A percentile compares a stretch with the other conserved stretches of the same genome.
phyloP scores from a whole-genome alignment of 2,797 vertebrate genomes.

The Gobionotothen gibberifrons region DNA sequence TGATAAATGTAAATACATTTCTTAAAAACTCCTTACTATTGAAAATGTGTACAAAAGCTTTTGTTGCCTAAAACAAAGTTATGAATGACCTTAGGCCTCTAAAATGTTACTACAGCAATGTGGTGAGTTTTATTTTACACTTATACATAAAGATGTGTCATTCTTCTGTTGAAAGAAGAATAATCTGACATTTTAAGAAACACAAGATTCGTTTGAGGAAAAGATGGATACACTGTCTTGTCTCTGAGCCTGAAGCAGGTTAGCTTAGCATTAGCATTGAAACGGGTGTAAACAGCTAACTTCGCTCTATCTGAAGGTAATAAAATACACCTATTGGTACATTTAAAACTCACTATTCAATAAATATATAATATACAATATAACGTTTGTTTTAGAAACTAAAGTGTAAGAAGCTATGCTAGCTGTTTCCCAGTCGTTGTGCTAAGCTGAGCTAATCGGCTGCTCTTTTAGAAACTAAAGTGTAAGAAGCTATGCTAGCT shows the following conservation, averaged over 20 bases:
- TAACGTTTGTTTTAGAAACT: background rate
- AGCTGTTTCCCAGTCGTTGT: too few relatives aligned
- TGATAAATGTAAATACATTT: background rate
- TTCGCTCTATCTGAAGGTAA: background rate
- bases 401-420: background rate
- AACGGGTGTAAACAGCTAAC: background rate
- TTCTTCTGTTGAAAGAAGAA: background rate
- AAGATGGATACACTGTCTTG: too few relatives aligned
- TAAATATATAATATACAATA: too few relatives aligned
- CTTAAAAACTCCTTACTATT: background rate
- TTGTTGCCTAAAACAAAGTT: background rate
- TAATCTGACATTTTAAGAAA: conserved; percentile 22
- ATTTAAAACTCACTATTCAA: background rate
- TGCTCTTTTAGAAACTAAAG: too few relatives aligned
- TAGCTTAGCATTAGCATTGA: conserved; percentile 7
- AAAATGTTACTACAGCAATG: background rate
- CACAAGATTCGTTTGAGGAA: too few relatives aligned
- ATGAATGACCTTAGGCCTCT: background rate
- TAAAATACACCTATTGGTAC: background rate
- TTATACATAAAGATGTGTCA: background rate
- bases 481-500: too few relatives aligned
- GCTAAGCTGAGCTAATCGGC: too few relatives aligned
- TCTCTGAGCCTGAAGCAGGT: background rate
- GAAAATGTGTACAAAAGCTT: background rate
- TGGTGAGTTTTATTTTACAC: background rate